Evolutionary conservation across 1,140 invertebrate genomes (phyloP), one percentile per base, ranked within the genome.

Genomic region (Calephelis nemesis): DNA sequence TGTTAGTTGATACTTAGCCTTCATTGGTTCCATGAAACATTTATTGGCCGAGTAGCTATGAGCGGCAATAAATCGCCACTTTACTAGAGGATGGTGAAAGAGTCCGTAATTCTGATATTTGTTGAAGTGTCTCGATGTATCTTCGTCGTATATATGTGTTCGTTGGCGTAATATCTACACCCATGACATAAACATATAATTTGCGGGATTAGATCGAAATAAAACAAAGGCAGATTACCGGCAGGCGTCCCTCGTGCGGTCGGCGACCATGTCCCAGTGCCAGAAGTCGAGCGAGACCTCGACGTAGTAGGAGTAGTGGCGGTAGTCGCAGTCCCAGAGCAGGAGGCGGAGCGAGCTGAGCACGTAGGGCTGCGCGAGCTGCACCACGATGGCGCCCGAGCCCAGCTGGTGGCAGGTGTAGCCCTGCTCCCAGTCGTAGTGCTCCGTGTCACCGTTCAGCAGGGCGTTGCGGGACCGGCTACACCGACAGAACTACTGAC

Each of bases 361-460:
- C 72, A 98, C 94, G 89, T 98, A 99, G 1, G 99, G 98, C 92
- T 99, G 99, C 15, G 97, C 97, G 69, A 99, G 93, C 92, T 99
- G 98, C 67, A 99, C 95, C 71, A 98, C 94, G 82, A 99, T 99
- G 71, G 96, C 95, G 45, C 98, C 98, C 79, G 96, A 98, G 72
- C 98, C 98, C 49, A 99, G 93, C 92, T 99, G 98, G 93, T 99
- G 99, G 90, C 98, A 99, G 3, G 98, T 99, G 90, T 99, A 99
- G 62, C 99, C 98, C 72, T 96, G 97, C 89, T 99, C 98, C 98
- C 98, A 99, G 93, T 99, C 98, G 92, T 99, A 99, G 86, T 97
- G 96, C 74, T 96, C 94, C 42, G 94, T 97, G 81, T 99, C 97
- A 4, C 98, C 98, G 94, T 99, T 99, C 67, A 99, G 94, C 8